phyloP scores from a whole-genome alignment of 2,888 invertebrate species.

The Scrobipalpa atriplicella region DNA sequence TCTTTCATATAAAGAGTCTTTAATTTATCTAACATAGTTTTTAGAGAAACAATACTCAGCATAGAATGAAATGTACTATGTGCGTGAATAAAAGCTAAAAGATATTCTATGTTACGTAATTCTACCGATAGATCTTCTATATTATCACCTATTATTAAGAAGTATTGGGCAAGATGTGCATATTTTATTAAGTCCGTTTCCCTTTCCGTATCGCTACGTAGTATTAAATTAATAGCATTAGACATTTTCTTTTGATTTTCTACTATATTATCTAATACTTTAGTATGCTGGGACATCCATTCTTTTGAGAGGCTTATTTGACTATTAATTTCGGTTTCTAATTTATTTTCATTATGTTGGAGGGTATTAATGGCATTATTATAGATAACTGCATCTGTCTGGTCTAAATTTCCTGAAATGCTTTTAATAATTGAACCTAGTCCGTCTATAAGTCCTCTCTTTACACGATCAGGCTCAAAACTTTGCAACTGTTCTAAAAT shows the following conservation, averaged over 20 bases:
- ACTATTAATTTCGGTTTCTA: background rate
- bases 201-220: too few relatives aligned
- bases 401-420: conserved; percentile 30
- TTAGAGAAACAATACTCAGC: conserved; percentile 8
- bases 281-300: conserved; percentile 1
- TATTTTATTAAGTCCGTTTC: too few relatives aligned
- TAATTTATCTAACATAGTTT: conserved; percentile 26
- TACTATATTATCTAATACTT: background rate
- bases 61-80: conserved; percentile 12
- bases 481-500: background rate
- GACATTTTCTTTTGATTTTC: conserved; percentile 17
- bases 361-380: conserved; percentile 30
- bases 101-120: too few relatives aligned
- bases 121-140: too few relatives aligned
- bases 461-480: background rate
- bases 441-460: background rate
- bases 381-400: conserved; percentile 1
- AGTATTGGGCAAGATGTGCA: too few relatives aligned
- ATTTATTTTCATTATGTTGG: conserved; percentile 1
- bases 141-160: too few relatives aligned
- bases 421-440: background rate
- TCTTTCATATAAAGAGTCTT: conserved; percentile 28
- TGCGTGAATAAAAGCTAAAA: too few relatives aligned
- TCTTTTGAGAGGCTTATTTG: conserved; percentile 20
- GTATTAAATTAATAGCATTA: conserved; percentile 26